A percentile compares a stretch with the other conserved stretches of the same genome.
phyloP scores from a whole-genome alignment of 1,140 invertebrate genomes.

The Platyscapa corneri region DNA sequence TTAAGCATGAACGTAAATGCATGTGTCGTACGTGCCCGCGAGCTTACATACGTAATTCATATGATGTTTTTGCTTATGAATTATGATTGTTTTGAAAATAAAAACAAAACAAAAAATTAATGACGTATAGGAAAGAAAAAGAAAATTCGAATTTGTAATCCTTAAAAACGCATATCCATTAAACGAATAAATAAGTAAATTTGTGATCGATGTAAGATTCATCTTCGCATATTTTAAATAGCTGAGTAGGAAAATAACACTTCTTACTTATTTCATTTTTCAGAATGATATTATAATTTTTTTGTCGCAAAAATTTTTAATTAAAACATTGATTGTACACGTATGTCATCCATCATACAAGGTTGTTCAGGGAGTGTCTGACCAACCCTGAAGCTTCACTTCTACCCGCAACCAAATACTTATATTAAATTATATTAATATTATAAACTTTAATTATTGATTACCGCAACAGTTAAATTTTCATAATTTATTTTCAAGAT shows the following conservation, averaged over 20 bases:
- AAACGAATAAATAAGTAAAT: background rate
- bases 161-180: background rate
- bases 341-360: background rate
- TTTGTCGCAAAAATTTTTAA: background rate
- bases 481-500: background rate
- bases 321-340: background rate
- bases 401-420: background rate
- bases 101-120: background rate
- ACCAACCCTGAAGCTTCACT: background rate
- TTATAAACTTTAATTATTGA: background rate
- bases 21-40: no score
- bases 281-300: background rate
- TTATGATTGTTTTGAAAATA: background rate
- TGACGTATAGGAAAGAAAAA: background rate
- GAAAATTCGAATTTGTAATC: background rate
- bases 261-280: background rate
- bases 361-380: background rate
- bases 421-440: background rate
- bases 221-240: background rate
- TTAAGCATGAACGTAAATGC: no score
- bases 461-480: background rate
- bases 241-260: no score
- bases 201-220: background rate
- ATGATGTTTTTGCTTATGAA: background rate
- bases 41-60: background rate